Base-by-base conservation (phyloP, 1,140 invertebrate genomes). In the Apis laboriosa region DNA sequence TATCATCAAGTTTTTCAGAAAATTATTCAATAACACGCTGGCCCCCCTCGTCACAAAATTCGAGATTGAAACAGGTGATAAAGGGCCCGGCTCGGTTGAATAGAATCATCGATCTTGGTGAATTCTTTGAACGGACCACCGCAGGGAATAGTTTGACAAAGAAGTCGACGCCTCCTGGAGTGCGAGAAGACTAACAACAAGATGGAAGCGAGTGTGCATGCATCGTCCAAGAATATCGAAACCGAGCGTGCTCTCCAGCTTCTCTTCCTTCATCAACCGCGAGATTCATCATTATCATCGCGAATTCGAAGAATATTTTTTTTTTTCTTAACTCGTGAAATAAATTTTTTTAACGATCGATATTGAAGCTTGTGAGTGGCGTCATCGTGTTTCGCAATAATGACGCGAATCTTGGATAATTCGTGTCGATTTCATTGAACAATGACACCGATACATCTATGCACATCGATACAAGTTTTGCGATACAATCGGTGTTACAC, bases 171-270 rank as follows among this genome's bases (percentile, higher is more conserved):
- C 28, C 83, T 88, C 86, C 86, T 34, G 83, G 75, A 80, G 77
- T 68, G 83, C 28, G 61, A 28, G 9, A 17, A 56, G 63, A 86
- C n/a, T 61, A 79, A 63, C 66, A 74, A 53, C 70, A 77, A 81
- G 66, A 34, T 51, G 72, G 56, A 75, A 55, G 78, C 55, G 34
- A 43, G 34, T 7, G 5, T 63, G 80, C 58, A 70, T 0, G 60
- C 77, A 87, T 84, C 72, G 83, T 82, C 86, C 86, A 83, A 88
- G 77, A 88, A 88, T 88, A 88, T 58, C 83, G 55, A 53, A 67
- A 55, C 28, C 28, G 24, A 43, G 34, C 24, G 60, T 67, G 56
- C 49, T 12, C 21, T 24, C 19, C 21, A 1, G n/a, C 5, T 34
- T 34, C 49, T 5, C n/a, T 13, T 43, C 43, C 19, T 24, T 43